A percentile compares a stretch with the other conserved stretches of the same genome.
Conservation (phyloP, 2,113 vertebrate genomes). For the Pantherophis guttatus region DNA sequence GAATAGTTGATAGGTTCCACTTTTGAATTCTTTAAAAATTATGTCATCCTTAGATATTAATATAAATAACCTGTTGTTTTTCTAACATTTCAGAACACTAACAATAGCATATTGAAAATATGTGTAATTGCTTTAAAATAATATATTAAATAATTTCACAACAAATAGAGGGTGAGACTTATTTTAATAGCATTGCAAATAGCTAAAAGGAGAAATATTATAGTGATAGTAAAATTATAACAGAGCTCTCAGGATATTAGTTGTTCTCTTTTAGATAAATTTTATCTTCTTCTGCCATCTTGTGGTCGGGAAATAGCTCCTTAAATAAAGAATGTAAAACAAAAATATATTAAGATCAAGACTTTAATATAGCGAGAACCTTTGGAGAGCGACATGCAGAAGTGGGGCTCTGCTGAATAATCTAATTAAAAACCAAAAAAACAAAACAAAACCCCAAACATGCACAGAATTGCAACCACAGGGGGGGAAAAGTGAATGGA, state of each 20-base stretch:
- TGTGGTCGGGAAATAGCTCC: constrained; percentile 57
- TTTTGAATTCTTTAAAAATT: constrained; percentile 26
- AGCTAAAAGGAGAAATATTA: constrained; percentile 50
- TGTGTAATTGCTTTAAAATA: constrained; percentile 26
- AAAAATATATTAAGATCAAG: constrained; percentile 20
- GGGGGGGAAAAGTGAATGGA: neutral
- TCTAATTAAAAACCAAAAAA: neutral
- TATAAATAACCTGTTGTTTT: constrained; percentile 27
- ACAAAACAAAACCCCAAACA: neutral
- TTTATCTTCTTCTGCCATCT: constrained; percentile 73
- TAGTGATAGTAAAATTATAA: constrained; percentile 48
- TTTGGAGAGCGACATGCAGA: neutral
- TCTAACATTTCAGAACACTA: constrained; percentile 34
- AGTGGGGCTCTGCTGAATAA: neutral
- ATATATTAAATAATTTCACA: constrained; percentile 30
- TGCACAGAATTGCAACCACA: neutral
- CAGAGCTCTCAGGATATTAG: constrained; percentile 34
- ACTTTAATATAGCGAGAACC: neutral
- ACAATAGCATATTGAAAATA: constrained; percentile 1
- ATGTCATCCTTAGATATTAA: constrained; percentile 18
- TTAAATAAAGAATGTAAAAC: neutral
- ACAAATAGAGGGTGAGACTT: constrained; percentile 42
- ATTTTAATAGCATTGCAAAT: constrained; percentile 55
- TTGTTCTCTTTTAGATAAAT: constrained; percentile 35
- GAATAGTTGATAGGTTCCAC: neutral